Evolutionary conservation across 2,888 invertebrate species (phyloP), one percentile per base, ranked within the genome.

Genomic region (Cheilosia impressa): DNA sequence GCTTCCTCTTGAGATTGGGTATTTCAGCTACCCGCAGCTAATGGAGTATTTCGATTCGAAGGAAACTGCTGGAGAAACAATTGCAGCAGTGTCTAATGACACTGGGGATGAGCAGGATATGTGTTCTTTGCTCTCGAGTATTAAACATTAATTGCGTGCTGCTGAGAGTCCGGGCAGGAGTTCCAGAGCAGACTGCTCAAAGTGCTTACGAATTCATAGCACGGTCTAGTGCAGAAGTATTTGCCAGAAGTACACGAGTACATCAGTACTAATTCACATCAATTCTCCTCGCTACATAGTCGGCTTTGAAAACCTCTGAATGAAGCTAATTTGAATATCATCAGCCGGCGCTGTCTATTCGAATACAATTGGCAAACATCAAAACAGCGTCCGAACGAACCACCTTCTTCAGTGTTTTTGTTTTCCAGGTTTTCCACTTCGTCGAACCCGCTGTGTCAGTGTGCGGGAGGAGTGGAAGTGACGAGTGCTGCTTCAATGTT

Each of bases 11-110:
- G 75, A 43, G 34, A 38, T 10, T 58, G 53, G 45, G 52, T 65
- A 53, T 79, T 72, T 38, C 55, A 73, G 68, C 53, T 72, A 47
- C 69, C 58, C 84, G 41, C 69, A 75, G 69, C 75, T 80, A 84
- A 84, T 84, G 84, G 80, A 84, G 73, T 65, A 63, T 83, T 83
- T 73, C 63, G 47, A 66, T 72, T 78, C 47, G 38, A 22, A 22
- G 22, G 65, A 4, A 38, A 6, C n/a, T 38, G 19, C 27, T 17
- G 9, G 7, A 52, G 31, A 27, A 27, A 27, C n/a, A 43, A 58
- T 4, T 17, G 31, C 38, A 10, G 38, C 45, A 15, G 57, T 22
- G 41, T 38, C 75, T 75, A 66, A 75, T 66, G 75, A 75, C 65
- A 66, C 38, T 50, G 24, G 15, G 31, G 38, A 15, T 10, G 19